These are phyloP conservation scores for Pygocentrus nattereri DNA, from an alignment of 2,797 vertebrate species.

Conservation along the genomic window DNA sequence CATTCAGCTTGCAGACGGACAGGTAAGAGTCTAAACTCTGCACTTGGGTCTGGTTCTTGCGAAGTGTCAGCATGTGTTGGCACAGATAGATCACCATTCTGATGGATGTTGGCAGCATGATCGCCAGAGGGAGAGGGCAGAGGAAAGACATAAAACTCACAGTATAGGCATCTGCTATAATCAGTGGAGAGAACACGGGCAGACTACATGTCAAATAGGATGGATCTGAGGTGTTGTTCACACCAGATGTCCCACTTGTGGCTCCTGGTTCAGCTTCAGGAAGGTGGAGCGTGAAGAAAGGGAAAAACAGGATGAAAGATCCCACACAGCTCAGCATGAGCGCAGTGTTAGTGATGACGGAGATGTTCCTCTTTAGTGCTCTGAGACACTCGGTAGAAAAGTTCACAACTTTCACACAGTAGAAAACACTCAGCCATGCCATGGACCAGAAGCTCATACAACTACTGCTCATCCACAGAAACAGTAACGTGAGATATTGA, in stretches of 20 bases:
- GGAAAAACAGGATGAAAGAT: neutral
- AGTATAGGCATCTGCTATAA: neutral
- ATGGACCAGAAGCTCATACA: conserved; percentile 63
- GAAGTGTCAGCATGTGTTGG: neutral
- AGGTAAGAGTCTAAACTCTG: neutral
- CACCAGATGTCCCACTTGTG: neutral
- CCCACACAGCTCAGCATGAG: neutral
- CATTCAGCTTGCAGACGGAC: neutral
- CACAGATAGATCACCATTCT: neutral
- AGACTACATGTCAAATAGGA: neutral
- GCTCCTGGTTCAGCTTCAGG: neutral
- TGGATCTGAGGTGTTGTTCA: neutral
- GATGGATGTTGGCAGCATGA: neutral
- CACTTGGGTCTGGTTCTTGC: neutral
- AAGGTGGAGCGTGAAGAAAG: neutral
- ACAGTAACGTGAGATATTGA: neutral
- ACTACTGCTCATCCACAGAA: conserved; percentile 39
- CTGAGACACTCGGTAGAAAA: neutral
- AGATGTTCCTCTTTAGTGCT: neutral
- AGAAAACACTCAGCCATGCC: conserved; percentile 59
- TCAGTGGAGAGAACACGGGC: neutral
- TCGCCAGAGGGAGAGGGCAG: neutral
- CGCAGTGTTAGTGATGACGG: neutral
- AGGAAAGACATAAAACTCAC: neutral
- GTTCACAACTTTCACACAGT: conserved; percentile 61